These are phyloP conservation scores for Microctenopoma stevenorrisi DNA, from an alignment of 2,797 vertebrate species.

Conservation along the genomic window DNA sequence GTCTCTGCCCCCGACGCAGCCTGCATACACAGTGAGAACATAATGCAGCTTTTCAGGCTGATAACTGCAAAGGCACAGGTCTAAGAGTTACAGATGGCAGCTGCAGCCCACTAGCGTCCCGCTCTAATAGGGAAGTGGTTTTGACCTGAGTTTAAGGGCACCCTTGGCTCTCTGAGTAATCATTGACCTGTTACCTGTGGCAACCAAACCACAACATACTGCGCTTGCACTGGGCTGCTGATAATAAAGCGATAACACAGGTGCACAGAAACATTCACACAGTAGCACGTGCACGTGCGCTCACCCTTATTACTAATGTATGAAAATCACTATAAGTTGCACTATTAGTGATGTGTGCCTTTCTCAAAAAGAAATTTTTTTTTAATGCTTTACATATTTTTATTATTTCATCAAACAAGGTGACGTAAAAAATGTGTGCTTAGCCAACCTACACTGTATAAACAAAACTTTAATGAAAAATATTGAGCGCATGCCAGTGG, in stretches of 20 bases:
- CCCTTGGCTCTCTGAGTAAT: conserved; percentile 73
- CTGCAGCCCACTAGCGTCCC: conserved; percentile 49
- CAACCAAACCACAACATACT: conserved; percentile 67
- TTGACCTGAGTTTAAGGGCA: conserved; percentile 78
- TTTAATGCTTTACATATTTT: conserved; percentile 20
- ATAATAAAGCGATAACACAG: conserved; percentile 63
- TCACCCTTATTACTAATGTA: conserved; percentile 23
- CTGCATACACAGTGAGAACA: conserved; percentile 28
- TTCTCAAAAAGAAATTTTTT: conserved; percentile 16
- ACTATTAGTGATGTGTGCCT: neutral
- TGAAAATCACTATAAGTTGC: conserved; percentile 7
- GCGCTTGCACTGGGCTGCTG: conserved; percentile 48
- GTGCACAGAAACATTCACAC: conserved; percentile 19
- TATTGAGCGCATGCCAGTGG: conserved; percentile 14
- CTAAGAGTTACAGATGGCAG: conserved; percentile 53
- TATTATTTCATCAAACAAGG: conserved; percentile 33
- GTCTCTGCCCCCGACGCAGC: conserved; percentile 14
- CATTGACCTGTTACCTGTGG: conserved; percentile 81
- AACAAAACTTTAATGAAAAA: conserved; percentile 38
- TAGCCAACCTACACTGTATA: conserved; percentile 33
- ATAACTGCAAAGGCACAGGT: conserved; percentile 38
- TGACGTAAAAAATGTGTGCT: conserved; percentile 43
- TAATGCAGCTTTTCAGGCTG: conserved; percentile 41
- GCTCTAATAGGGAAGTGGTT: conserved; percentile 55
- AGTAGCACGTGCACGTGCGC: conserved; percentile 2